Conservation (phyloP, 2,888 invertebrate genomes). For the Agrochola lota region DNA sequence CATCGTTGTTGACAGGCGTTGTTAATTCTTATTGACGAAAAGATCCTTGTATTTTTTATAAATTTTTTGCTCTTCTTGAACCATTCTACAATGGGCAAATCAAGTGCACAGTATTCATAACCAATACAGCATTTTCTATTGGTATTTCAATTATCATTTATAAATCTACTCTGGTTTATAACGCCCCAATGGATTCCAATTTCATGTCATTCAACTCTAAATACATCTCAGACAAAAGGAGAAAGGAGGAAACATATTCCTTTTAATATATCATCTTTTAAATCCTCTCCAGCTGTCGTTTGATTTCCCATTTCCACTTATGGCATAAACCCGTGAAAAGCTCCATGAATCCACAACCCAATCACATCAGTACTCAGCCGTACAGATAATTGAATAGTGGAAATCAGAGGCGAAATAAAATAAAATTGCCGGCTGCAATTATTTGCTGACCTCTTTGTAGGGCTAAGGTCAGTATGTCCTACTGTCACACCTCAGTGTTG, state of each 20-base stretch:
- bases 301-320: slow-evolving; percentile 20
- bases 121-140: no score
- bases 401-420: slow-evolving; percentile 72
- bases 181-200: not conserved
- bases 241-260: not conserved
- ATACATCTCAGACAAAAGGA: not conserved
- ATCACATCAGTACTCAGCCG: slow-evolving; percentile 57
- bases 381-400: slow-evolving; percentile 72
- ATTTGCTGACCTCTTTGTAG: slow-evolving; percentile 68
- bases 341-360: slow-evolving; percentile 43
- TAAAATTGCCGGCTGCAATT: slow-evolving; percentile 72
- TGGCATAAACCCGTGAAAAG: slow-evolving; percentile 41
- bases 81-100: not conserved
- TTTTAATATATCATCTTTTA: not conserved
- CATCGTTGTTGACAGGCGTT: slow-evolving; percentile 14
- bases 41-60: not conserved
- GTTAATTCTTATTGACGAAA: slow-evolving; percentile 1
- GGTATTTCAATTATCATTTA: not conserved
- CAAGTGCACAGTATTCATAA: not conserved
- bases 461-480: slow-evolving; percentile 58
- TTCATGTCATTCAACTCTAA: not conserved
- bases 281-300: slow-evolving; percentile 2
- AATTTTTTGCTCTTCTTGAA: not conserved
- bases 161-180: not conserved
- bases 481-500: slow-evolving; percentile 64